Conservation (phyloP, 2,797 vertebrate genomes). For the Brachymystax lenok region DNA sequence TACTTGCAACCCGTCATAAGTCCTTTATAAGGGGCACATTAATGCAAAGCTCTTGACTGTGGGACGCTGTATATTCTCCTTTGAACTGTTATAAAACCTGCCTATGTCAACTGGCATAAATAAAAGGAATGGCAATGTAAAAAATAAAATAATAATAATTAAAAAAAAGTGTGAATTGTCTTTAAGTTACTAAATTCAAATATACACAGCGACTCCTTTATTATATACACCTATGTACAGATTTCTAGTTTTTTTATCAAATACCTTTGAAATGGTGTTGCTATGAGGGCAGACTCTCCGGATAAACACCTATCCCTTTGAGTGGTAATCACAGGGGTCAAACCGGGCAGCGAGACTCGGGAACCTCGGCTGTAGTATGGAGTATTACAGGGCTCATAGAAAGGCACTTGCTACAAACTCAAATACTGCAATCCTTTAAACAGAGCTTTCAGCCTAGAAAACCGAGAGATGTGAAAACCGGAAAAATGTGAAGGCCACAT, state of each 20-base stretch:
- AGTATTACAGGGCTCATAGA: slow-evolving; percentile 73
- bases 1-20: slow-evolving; percentile 68
- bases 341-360: slow-evolving; percentile 72
- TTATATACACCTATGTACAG: slow-evolving; percentile 97
- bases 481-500: slow-evolving; percentile 87
- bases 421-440: slow-evolving; percentile 81
- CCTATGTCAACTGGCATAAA: slow-evolving; percentile 82
- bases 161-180: slow-evolving; percentile 82
- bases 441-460: slow-evolving; percentile 58
- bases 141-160: slow-evolving; percentile 77
- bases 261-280: slow-evolving; percentile 80
- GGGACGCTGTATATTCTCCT: slow-evolving; percentile 65
- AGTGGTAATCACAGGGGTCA: slow-evolving; percentile 74
- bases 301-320: slow-evolving; percentile 60
- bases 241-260: slow-evolving; percentile 74
- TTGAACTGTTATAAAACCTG: slow-evolving; percentile 84
- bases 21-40: slow-evolving; percentile 63
- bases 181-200: slow-evolving; percentile 99
- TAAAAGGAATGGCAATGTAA: slow-evolving; percentile 92
- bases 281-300: slow-evolving; percentile 78
- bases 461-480: slow-evolving; percentile 52
- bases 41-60: slow-evolving; percentile 74
- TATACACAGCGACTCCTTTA: slow-evolving; percentile 99
- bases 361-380: slow-evolving; percentile 41
- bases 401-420: slow-evolving; percentile 98